Evolutionary conservation across 2,888 invertebrate species (phyloP), one percentile per base, ranked within the genome.

Genomic region (Tetropium fuscum): DNA sequence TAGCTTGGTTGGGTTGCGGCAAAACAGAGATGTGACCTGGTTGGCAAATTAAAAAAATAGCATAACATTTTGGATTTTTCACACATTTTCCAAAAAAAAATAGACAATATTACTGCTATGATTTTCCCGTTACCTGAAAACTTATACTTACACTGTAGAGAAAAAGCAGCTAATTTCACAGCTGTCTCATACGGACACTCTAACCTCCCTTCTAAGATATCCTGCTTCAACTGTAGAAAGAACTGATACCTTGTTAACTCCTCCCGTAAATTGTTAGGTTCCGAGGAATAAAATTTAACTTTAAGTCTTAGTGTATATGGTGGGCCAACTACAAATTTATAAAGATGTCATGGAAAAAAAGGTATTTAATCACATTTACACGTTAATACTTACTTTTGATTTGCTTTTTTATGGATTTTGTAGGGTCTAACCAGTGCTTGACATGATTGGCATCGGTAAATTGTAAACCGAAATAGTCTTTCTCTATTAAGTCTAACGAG

Each of bases 201-300:
- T 54, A 99, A 84, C 77, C 90, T 90, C 47, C 97, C 98, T 74
- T 92, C 92, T 40, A 97, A 84, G 60, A 99, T 90, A 83, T 99
- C 99, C 78, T 93, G 93, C 80, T 99, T 99, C 54, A 99, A 82
- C 87, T 99, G 98, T 63, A 98, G 86, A 81, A 98, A 98, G 83
- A 98, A 98, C 81, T 98, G 96, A 83, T 99, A 99, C 80, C 98
- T 88, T 3, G 98, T 99, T 66, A 98, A 84, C 83, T 99, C 99
- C 83, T 99, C 99, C 58, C 97, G 88, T 60, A 99, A 84, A 74
- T 95, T 94, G 78, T 95, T 97, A 4, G 99, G 99, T 80, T 99
- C 99, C 0, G 97, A 97, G 1, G 98, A 97, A 83, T 98, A 99
- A 84, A 99, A 99, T 83, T 99, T 99, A 2, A 99, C 98, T 84